phyloP scores from a whole-genome alignment of 2,797 vertebrate species.

The Sebastes steindachneri region DNA sequence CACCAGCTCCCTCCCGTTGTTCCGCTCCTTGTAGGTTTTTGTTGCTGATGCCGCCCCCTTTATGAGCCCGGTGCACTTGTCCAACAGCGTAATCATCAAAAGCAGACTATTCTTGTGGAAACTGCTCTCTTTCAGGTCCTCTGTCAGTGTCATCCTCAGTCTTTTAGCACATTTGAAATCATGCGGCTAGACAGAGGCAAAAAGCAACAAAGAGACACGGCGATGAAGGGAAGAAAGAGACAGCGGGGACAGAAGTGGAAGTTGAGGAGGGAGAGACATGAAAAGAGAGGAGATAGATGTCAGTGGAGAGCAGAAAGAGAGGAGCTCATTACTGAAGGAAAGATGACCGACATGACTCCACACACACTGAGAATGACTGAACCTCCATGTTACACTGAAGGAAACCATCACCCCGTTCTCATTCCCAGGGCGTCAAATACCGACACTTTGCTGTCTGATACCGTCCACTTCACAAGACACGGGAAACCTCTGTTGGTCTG shows the following conservation, averaged over 20 bases:
- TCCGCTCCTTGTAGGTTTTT: background rate
- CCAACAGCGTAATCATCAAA: background rate
- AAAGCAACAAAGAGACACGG: background rate
- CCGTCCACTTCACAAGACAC: too few relatives aligned
- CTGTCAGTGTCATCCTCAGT: background rate
- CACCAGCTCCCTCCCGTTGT: background rate
- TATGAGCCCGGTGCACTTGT: background rate
- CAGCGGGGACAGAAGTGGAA: background rate
- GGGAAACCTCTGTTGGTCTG: too few relatives aligned
- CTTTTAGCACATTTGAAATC: background rate
- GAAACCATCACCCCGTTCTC: too few relatives aligned
- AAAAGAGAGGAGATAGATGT: background rate
- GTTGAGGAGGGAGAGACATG: too few relatives aligned
- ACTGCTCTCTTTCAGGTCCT: background rate
- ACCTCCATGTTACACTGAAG: background rate
- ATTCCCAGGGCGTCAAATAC: too few relatives aligned
- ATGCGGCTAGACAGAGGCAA: background rate
- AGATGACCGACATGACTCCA: background rate
- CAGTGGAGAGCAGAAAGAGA: background rate
- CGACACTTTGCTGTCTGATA: too few relatives aligned
- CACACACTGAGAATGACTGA: slow-evolving; percentile 5
- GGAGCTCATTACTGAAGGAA: slow-evolving; percentile 24
- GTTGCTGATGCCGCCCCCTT: background rate
- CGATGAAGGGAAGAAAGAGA: background rate
- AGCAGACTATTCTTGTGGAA: background rate